Evolutionary conservation across 2,797 vertebrate species (phyloP).

Genomic region (Pteropus rufus): DNA sequence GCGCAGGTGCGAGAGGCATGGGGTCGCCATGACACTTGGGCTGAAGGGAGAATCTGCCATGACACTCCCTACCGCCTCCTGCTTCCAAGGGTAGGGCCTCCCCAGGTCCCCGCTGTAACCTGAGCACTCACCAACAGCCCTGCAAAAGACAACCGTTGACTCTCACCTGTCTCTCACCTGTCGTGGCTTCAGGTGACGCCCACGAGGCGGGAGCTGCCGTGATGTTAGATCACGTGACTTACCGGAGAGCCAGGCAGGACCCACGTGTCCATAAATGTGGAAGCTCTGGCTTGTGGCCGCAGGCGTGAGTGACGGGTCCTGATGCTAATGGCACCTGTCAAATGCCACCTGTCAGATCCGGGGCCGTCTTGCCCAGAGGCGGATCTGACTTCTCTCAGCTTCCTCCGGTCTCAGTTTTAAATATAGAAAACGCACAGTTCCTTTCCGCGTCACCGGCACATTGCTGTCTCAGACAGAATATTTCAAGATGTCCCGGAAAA

Average conservation of each 20-base stretch:
- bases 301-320: fast-evolving
- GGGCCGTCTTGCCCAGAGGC: background rate
- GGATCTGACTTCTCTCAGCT: background rate
- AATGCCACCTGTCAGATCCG: background rate
- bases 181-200: background rate
- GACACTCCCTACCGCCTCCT: fast-evolving
- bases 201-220: fast-evolving
- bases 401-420: background rate
- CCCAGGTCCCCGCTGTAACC: fast-evolving
- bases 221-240: background rate
- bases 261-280: background rate
- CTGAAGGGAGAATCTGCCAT: background rate
- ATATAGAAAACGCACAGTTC: background rate
- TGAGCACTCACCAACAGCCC: background rate
- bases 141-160: background rate
- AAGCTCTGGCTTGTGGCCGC: background rate
- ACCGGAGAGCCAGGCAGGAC: background rate
- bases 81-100: background rate
- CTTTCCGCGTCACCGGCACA: background rate
- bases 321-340: background rate
- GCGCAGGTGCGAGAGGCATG: background rate
- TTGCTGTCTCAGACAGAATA: background rate
- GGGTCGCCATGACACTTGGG: background rate
- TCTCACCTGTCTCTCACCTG: background rate
- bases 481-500: background rate